Base-by-base conservation (phyloP, 2,888 invertebrate genomes). In the Listrodromus nycthemerus region DNA sequence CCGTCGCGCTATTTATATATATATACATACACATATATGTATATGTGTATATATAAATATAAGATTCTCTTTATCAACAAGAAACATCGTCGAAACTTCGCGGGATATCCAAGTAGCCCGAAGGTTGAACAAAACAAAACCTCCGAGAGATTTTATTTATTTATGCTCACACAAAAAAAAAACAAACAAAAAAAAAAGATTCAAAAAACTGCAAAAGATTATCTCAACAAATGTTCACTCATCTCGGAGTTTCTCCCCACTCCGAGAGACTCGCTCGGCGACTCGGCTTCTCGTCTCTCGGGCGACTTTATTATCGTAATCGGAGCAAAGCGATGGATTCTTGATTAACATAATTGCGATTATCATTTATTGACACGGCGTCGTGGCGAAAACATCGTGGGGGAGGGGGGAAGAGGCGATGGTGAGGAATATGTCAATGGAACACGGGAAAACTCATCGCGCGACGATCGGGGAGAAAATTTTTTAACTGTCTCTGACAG, bases 401-500 rank as follows among this genome's bases (percentile, higher is more conserved):
- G 24, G 52, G 10, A 8, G 21, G 52, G 41, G 3, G 33, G 33
- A 33, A 4, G 33, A 6, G 33, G 41, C 3, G 41, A 41, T 30
- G 75, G 33, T 21, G 27, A 30, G 61, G 63, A 74, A 74, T n/a
- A n/a, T 74, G 74, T 74, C 74, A 58, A 52, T 71, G 50, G 41
- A 4, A 67, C 21, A 27, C 19, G 55, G 83, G 55, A 24, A 27
- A 67, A 48, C 52, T 73, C 71, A 65, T 61, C 79, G 63, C 71
- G 65, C 70, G 74, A 58, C 50, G 41, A 41, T 41, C 41, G 41
- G 13, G 41, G 13, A 10, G 41, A 41, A 13, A 13, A 41, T 13
- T 13, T 41, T 7, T 7, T 21, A 52, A 80, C 45, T 74, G 55
- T 61, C 41, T 88, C 89, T 90, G 90, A 89, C 89, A 88, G 90